Conservation (phyloP, 2,888 invertebrate species). For the Odontocolon sp. region DNA sequence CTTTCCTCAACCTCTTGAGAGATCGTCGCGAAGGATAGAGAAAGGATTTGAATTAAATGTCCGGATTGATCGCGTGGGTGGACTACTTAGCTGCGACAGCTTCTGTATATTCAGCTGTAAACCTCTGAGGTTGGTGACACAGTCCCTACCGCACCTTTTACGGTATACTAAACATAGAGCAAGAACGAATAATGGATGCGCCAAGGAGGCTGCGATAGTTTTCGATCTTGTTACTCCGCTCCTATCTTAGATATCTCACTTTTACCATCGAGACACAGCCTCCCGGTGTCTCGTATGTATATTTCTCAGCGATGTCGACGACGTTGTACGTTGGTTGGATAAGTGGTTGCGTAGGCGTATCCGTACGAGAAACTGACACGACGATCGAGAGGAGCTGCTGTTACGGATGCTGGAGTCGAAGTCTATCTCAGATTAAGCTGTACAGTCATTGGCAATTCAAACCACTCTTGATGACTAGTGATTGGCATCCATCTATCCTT, state of each 20-base stretch:
- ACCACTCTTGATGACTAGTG: no score
- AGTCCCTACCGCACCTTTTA: slow-evolving; percentile 63
- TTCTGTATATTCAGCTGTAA: slow-evolving; percentile 64
- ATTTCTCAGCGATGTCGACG: slow-evolving; percentile 44
- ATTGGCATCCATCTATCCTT: background rate
- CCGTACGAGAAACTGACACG: slow-evolving; percentile 56
- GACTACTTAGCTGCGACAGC: slow-evolving; percentile 67
- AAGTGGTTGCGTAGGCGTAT: slow-evolving; percentile 58
- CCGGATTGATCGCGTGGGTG: slow-evolving; percentile 62
- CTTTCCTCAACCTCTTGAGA: background rate
- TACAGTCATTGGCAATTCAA: no score
- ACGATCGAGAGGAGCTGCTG: slow-evolving; percentile 31
- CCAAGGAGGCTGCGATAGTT: slow-evolving; percentile 42
- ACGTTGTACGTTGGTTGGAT: slow-evolving; percentile 51
- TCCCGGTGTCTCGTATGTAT: slow-evolving; percentile 27
- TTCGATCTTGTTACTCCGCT: slow-evolving; percentile 57
- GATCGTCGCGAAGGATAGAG: slow-evolving; percentile 51
- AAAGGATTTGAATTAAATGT: slow-evolving; percentile 64
- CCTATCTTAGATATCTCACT: slow-evolving; percentile 70
- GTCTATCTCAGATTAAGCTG: no score
- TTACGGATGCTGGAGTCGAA: slow-evolving; percentile 14
- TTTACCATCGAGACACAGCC: slow-evolving; percentile 13
- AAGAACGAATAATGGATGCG: slow-evolving; percentile 60
- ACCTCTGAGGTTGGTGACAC: slow-evolving; percentile 27
- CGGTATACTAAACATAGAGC: slow-evolving; percentile 53